phyloP scores from a whole-genome alignment of 2,797 vertebrate species.

The Heterohyrax brucei region DNA sequence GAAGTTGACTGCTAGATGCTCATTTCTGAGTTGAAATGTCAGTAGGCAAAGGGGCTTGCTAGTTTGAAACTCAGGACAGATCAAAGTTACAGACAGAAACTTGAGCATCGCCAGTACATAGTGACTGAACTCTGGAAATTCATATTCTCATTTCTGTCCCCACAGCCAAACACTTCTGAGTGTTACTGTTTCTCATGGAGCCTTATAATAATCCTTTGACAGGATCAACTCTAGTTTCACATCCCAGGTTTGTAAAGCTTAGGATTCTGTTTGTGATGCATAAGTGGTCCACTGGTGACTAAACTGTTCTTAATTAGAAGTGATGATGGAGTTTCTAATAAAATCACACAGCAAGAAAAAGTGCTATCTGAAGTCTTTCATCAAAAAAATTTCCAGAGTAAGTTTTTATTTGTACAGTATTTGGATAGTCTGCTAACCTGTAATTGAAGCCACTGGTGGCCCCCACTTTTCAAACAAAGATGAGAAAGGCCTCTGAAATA shows the following conservation, averaged over 20 bases:
- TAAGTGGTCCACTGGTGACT: background rate
- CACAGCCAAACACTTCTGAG: constrained; percentile 41
- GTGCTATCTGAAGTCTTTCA: background rate
- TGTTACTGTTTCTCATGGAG: constrained; percentile 59
- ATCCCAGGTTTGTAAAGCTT: constrained; percentile 39
- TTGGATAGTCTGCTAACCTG: too few relatives aligned
- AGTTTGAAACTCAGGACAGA: background rate
- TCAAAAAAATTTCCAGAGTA: background rate
- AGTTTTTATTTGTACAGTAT: constrained; percentile 5
- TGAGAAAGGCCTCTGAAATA: too few relatives aligned
- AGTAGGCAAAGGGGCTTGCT: background rate
- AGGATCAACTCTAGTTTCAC: constrained; percentile 62
- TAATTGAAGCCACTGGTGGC: too few relatives aligned
- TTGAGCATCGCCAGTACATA: background rate
- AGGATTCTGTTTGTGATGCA: constrained; percentile 23
- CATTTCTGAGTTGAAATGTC: background rate
- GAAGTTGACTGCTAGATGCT: background rate
- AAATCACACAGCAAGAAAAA: constrained; percentile 20
- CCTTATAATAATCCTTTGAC: constrained; percentile 62
- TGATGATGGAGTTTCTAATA: background rate
- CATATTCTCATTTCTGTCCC: constrained; percentile 48
- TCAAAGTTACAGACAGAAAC: background rate
- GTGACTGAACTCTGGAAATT: constrained; percentile 58
- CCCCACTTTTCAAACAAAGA: too few relatives aligned
- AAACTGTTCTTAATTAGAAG: background rate